Base-by-base conservation (phyloP, 2,113 vertebrate genomes). In the Cynocephalus volans region DNA sequence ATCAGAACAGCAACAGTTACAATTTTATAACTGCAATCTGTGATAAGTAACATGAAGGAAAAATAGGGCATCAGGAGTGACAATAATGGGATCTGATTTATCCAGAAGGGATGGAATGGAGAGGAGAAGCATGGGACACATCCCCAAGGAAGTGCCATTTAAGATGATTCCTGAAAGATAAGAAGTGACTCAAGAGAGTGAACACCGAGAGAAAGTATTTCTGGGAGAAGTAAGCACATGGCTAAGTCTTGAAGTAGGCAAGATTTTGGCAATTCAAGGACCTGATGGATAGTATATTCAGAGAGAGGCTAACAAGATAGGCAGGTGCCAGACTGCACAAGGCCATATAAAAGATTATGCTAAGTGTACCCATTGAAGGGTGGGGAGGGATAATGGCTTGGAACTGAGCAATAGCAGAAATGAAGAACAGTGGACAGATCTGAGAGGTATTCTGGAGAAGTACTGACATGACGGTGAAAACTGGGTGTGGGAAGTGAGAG, bases 261-360 rank as follows among this genome's bases (percentile, higher is more conserved):
- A 84, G 45, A 97, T 97, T 97, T 95, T 58, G 79, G 56, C 48
- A 91, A 87, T 70, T 87, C 89, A 85, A 96, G 69, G 17, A 58
- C 60, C 62, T 31, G 26, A 96, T 90, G 62, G 26, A 84, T 45
- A 92, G 6, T 28, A 19, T n/a, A 69, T 26, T n/a, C 77, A 69
- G 41, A 95, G 60, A 31, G 31, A 64, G 24, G 21, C 36, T 88
- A 5, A 62, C 75, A 82, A 81, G 72, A 52, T 5, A 52, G 73
- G 31, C 12, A 6, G 21, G 56, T 73, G 50, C 26, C 28, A 67
- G 94, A 96, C 17, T 36, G 58, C 23, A 91, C 17, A 36, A 81
- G n/a, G 67, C 21, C 75, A 28, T 12, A 73, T 24, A 73, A 91
- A 77, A 3, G 24, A 69, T 77, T 81, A 28, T 54, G 60, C 12